Percentiles rank a stretch among this genome's conserved stretches.
Evolutionary conservation across 2,888 invertebrate species (phyloP).

Genomic region (Leucoma salicis): DNA sequence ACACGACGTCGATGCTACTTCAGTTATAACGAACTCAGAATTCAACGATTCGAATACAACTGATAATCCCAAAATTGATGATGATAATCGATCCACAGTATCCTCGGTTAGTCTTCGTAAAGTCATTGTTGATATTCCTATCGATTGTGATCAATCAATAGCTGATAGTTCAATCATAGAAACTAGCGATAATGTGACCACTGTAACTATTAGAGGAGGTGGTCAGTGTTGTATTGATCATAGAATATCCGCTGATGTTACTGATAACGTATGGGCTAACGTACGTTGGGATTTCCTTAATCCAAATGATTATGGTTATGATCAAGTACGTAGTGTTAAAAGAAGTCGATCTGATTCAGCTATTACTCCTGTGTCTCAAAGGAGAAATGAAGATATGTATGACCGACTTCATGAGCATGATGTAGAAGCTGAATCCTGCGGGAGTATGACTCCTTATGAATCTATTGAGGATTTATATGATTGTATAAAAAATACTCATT

Average conservation of each 20-base stretch:
- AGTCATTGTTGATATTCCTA: conserved; percentile 67
- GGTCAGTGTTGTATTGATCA: conserved; percentile 74
- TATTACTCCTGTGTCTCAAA: conserved; percentile 59
- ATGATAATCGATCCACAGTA: conserved; percentile 55
- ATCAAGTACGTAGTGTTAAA: conserved; percentile 69
- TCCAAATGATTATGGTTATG: conserved; percentile 72
- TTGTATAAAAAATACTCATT: conserved; percentile 74
- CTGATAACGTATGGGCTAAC: conserved; percentile 76
- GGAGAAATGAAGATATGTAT: conserved; percentile 71
- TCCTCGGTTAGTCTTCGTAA: conserved; percentile 64
- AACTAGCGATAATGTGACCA: conserved; percentile 64
- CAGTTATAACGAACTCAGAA: conserved; percentile 61
- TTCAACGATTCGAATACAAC: conserved; percentile 48
- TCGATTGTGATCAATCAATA: conserved; percentile 63
- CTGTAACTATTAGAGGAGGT: conserved; percentile 63
- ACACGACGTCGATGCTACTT: conserved; percentile 70
- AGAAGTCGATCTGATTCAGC: conserved; percentile 75
- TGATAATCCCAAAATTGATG: conserved; percentile 58
- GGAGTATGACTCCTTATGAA: conserved; percentile 75
- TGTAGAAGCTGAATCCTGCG: conserved; percentile 67
- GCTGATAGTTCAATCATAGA: conserved; percentile 61
- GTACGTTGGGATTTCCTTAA: conserved; percentile 75
- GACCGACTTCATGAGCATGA: conserved; percentile 63
- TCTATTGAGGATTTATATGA: conserved; percentile 78
- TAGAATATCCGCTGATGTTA: conserved; percentile 71